These are phyloP conservation scores for Apotomis betuletana DNA, from an alignment of 2,888 invertebrate species.

Conservation along the genomic window DNA sequence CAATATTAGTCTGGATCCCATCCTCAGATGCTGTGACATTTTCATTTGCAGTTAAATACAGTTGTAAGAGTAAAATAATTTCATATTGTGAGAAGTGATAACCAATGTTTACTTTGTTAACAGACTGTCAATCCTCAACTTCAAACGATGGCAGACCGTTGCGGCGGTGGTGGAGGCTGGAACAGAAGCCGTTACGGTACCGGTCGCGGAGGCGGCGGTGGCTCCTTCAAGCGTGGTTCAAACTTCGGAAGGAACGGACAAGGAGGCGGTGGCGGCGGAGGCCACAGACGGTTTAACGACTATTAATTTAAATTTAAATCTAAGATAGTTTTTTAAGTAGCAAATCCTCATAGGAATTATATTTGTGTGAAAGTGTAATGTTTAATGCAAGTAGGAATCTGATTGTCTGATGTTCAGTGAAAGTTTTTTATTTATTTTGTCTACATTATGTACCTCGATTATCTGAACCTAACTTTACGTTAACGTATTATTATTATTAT, in stretches of 20 bases:
- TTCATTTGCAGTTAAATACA: constrained; percentile 6
- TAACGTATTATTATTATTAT: constrained; percentile 51
- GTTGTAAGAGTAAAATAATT: background rate
- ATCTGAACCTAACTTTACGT: constrained; percentile 42
- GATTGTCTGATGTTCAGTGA: constrained; percentile 59
- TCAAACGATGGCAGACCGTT: constrained; percentile 89
- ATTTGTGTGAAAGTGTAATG: constrained; percentile 62
- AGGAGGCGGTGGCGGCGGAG: constrained; percentile 63
- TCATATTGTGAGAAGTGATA: background rate
- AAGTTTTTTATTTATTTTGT: constrained; percentile 58
- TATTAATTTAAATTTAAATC: constrained; percentile 64
- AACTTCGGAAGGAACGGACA: constrained; percentile 72
- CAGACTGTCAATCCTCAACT: constrained; percentile 94
- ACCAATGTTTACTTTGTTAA: constrained; percentile 46
- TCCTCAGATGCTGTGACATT: constrained; percentile 87
- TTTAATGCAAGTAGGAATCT: constrained; percentile 52
- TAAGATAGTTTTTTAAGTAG: constrained; percentile 55
- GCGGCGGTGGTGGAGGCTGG: constrained; percentile 85
- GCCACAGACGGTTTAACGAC: constrained; percentile 76
- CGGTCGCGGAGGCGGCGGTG: constrained; percentile 74
- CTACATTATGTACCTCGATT: constrained; percentile 46
- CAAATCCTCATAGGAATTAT: constrained; percentile 74
- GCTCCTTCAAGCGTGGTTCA: constrained; percentile 78
- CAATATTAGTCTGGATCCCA: constrained; percentile 88
- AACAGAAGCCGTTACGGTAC: constrained; percentile 79